phyloP scores from a whole-genome alignment of 2,888 invertebrate species.

The Miltochrista miniata region DNA sequence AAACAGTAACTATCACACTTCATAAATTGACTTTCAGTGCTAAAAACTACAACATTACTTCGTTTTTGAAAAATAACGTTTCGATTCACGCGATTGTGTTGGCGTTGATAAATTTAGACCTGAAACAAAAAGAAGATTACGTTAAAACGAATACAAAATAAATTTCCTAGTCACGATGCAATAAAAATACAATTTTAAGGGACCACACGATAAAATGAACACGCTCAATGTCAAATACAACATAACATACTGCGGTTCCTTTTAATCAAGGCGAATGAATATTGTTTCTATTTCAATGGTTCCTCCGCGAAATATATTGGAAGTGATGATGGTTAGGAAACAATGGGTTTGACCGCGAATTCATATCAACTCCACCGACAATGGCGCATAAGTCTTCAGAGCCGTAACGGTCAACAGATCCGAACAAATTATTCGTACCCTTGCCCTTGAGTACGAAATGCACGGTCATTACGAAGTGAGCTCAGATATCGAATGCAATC shows the following conservation, averaged over 20 bases:
- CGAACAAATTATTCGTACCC: conserved; percentile 67
- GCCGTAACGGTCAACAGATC: conserved; percentile 62
- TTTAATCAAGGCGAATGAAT: conserved; percentile 52
- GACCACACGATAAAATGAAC: conserved; percentile 37
- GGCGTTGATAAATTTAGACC: conserved; percentile 53
- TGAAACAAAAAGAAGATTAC: conserved; percentile 58
- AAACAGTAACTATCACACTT: conserved; percentile 32
- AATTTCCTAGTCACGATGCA: conserved; percentile 19
- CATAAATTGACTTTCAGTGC: conserved; percentile 19
- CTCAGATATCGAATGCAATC: conserved; percentile 63
- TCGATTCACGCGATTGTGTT: conserved; percentile 31
- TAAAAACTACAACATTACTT: conserved; percentile 19
- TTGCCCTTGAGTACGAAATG: conserved; percentile 77
- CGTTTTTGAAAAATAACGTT: conserved; percentile 18
- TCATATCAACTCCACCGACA: conserved; percentile 46
- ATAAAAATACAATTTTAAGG: conserved; percentile 28
- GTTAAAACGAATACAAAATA: conserved; percentile 10
- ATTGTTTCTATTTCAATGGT: conserved; percentile 39
- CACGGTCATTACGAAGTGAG: conserved; percentile 67
- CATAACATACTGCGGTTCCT: conserved; percentile 46
- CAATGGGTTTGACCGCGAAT: conserved; percentile 60
- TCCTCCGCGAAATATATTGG: conserved; percentile 42
- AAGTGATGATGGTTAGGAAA: conserved; percentile 46
- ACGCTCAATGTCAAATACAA: conserved; percentile 34
- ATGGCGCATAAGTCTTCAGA: conserved; percentile 52